Conservation (phyloP, 2,113 vertebrate genomes). For the Ibidorhyncha struthersii region DNA sequence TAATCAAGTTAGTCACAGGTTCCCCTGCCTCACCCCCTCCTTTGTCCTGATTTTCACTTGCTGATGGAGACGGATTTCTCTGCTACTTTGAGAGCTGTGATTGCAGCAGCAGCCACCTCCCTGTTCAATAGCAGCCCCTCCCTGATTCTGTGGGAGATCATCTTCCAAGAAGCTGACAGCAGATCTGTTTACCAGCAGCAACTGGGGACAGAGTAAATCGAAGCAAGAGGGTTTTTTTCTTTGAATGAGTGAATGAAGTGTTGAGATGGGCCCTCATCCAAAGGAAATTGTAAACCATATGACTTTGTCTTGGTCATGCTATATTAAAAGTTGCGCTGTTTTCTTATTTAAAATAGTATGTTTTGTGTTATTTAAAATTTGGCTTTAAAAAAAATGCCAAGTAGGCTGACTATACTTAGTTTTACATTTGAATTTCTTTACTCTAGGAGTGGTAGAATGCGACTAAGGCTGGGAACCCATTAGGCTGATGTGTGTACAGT, state of each 20-base stretch:
- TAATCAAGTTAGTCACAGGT: background rate
- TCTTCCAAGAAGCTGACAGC: background rate
- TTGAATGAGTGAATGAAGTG: background rate
- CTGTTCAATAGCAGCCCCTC: background rate
- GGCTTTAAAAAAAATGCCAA: background rate
- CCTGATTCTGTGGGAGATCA: conserved; percentile 9
- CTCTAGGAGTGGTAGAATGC: background rate
- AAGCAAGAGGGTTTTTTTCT: background rate
- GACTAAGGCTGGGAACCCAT: background rate
- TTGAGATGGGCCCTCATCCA: background rate
- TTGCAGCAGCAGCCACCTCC: background rate
- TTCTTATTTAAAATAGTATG: background rate
- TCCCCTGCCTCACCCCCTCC: background rate
- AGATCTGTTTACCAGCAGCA: background rate
- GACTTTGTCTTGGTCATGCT: background rate
- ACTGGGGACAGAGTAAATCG: background rate
- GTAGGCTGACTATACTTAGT: background rate
- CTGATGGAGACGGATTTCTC: background rate
- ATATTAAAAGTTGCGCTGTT: background rate
- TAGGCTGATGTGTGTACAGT: background rate
- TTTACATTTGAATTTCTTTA: background rate
- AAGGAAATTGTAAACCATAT: background rate
- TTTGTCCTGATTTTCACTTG: background rate
- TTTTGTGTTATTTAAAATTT: background rate
- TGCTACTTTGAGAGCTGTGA: background rate